Evolutionary conservation across 2,113 vertebrate species (phyloP), one percentile per base, ranked within the genome.

Genomic region (Harpagus bidentatus): DNA sequence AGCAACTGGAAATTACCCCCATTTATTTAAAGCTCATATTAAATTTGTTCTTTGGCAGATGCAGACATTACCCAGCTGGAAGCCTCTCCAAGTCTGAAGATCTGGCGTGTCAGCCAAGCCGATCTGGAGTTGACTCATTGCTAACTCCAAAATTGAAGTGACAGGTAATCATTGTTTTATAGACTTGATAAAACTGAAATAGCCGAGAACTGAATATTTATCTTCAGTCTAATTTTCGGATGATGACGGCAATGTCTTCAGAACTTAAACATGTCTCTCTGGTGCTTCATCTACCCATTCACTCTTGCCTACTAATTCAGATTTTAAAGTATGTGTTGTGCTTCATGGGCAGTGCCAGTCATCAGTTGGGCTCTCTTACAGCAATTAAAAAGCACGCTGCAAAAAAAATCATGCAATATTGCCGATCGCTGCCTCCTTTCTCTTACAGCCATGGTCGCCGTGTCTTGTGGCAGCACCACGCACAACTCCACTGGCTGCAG

Each of bases 171-270:
- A 74, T 11, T 71, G 84, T 53, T 91, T 74, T 55, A 78, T 40
- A 73, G 65, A 36, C 59, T 66, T 42, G 73, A 28, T 21, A 69
- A 61, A 82, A 38, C 26, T 5, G 1, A 88, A 87, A 76, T 50
- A 93, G 70, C 53, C 28, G 61, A 42, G 62, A 58, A 59, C 5
- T 0, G 5, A 81, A 1, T n/a, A 53, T 71, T 72, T 47, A 13
- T 67, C 73, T 71, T 71, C 70, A 77, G 36, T 50, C 40, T 8
- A 4, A 71, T 82, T 84, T 81, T 63, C 1, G 0, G 15, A 8
- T 1, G 3, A 17, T 4, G 16, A 36, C 0, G 1, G 36, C 1
- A 2, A 40, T 0, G 2, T 26, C 72, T 47, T 16, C 0, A 0
- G 50, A 40, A 65, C 2, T 84, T n/a, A 48, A 53, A 45, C 26